These are phyloP conservation scores for Caenorhabditis latens DNA, from an alignment of 1,140 invertebrate species.

Conservation along the genomic window DNA sequence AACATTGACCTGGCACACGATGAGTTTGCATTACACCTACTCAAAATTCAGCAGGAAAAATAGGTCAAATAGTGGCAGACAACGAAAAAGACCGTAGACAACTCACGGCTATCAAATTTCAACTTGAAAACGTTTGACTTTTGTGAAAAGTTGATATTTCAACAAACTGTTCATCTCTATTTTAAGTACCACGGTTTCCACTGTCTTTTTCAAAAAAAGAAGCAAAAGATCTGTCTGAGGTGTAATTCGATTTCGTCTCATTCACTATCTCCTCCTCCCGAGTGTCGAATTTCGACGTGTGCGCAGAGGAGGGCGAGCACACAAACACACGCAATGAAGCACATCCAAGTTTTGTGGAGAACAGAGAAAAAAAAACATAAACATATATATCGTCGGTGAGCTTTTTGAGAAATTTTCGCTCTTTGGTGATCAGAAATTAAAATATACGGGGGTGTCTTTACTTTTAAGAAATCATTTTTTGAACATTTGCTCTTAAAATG, in stretches of 20 bases:
- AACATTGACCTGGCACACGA: no score
- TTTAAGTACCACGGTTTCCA: not conserved
- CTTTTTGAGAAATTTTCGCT: not conserved
- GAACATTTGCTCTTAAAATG: no score
- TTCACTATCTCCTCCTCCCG: not conserved
- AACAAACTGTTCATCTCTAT: not conserved
- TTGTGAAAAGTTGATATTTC: not conserved
- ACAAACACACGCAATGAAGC: not conserved
- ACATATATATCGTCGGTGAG: not conserved
- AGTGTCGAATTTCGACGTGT: conserved; percentile 49
- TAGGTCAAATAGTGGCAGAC: no score
- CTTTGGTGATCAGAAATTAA: not conserved
- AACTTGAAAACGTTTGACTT: not conserved
- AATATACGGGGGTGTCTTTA: no score
- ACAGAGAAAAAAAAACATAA: conserved; percentile 20
- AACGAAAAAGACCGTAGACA: no score
- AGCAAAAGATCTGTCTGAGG: conserved; percentile 42
- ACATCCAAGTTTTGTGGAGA: not conserved
- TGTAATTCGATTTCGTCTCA: conserved; percentile 51
- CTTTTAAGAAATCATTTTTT: no score
- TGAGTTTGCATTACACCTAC: no score
- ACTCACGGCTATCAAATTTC: not conserved
- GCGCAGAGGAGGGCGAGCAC: not conserved
- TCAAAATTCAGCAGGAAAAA: no score
- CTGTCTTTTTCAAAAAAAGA: not conserved